A percentile compares a stretch with the other conserved stretches of the same genome.
These are phyloP conservation scores for Keiferia lycopersicella DNA, from an alignment of 2,888 invertebrate genomes.

Conservation along the genomic window DNA sequence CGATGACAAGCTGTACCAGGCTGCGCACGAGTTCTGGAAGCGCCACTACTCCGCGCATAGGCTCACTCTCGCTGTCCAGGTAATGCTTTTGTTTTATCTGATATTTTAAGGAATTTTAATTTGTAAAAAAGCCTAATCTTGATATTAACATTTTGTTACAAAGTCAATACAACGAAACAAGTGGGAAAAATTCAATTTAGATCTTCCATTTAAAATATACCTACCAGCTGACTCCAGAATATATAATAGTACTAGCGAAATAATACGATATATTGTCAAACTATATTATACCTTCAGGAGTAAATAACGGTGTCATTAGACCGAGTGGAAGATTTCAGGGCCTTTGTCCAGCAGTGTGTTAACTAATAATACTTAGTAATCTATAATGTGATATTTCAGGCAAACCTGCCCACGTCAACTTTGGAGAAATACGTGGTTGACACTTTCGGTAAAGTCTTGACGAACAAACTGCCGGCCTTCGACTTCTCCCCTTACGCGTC, in stretches of 20 bases:
- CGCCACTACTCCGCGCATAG: constrained; percentile 92
- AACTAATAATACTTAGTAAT: no score
- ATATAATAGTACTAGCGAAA: no score
- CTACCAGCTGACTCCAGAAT: no score
- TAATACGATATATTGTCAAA: no score
- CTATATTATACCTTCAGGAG: no score
- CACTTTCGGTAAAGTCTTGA: constrained; percentile 86
- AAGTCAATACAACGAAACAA: background rate
- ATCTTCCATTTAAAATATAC: no score
- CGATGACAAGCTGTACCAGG: constrained; percentile 83
- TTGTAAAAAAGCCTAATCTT: background rate
- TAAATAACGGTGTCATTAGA: no score
- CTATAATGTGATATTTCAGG: no score
- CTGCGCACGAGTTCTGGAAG: constrained; percentile 87
- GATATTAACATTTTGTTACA: background rate
- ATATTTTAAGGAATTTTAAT: background rate
- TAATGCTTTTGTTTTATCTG: background rate
- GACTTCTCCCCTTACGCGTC: constrained; percentile 79
- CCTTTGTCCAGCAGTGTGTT: no score
- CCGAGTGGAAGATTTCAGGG: no score
- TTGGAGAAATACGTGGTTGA: constrained; percentile 84
- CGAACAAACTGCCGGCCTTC: constrained; percentile 83
- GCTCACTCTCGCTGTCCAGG: constrained; percentile 93
- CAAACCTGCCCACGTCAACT: constrained; percentile 74
- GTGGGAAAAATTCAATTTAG: no score